Base-by-base conservation (phyloP, 2,113 vertebrate genomes). In the Indicator indicator region DNA sequence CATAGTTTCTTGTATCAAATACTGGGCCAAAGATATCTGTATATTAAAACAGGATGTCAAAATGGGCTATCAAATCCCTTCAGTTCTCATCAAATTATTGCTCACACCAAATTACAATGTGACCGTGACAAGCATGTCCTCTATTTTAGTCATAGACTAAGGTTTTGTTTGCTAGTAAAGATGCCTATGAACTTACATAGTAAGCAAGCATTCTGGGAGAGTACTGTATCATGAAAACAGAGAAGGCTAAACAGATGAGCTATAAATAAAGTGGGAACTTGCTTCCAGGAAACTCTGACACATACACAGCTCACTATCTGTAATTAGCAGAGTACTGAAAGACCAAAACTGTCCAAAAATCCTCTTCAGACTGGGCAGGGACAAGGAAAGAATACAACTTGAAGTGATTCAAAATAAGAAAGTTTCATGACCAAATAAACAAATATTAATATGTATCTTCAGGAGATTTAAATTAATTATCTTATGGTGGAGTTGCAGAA, bases 211-310 rank as follows among this genome's bases (percentile, higher is more conserved):
- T 89, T 82, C 62, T 87, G 86, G 54, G 62, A 84, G 62, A 56
- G 38, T 77, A 72, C 67, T 83, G 68, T 60, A 33, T 32, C 28
- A 26, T 55, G 33, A 52, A 46, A 18, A 80, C 52, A 78, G 21
- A 74, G 76, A 93, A 88, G 76, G 60, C 50, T 94, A 68, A 88
- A 86, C 24, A 78, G 77, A 33, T 75, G 54, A 92, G 67, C 73
- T 95, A 95, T 75, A 90, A 94, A 92, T 93, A 86, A 75, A 80
- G 32, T 7, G 9, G 38, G 16, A 64, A 10, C 6, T 62, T 44
- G 54, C 32, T 94, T 86, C 84, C 81, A 78, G 94, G 83, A 74
- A 90, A 65, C 70, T 36, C 36, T 36, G 36, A 36, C 36, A 58
- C 73, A 54, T 92, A 78, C 74, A 64, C 42, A 86, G 46, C 46